Conservation (phyloP, 1,140 invertebrate genomes). For the Portunus trituberculatus region DNA sequence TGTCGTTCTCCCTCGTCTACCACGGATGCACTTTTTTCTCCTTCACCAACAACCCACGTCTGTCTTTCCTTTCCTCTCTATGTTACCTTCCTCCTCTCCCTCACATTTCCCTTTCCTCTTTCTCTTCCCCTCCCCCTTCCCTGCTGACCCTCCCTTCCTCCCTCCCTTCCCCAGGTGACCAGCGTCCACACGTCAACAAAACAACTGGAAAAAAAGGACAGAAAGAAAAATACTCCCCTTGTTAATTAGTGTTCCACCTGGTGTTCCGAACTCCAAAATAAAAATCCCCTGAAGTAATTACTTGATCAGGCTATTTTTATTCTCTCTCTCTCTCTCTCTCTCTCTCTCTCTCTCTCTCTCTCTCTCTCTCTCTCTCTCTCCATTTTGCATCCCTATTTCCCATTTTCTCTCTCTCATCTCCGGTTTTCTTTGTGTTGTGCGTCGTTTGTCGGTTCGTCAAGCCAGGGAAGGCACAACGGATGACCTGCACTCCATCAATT, state of each 20-base stretch:
- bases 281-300: background rate
- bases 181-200: conserved; percentile 8
- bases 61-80: background rate
- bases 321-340: conserved; percentile 20
- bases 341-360: conserved; percentile 20
- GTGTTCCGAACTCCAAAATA: background rate
- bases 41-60: background rate
- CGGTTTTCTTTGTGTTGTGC: background rate
- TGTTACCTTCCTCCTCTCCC: background rate
- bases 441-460: too few relatives aligned
- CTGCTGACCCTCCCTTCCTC: background rate
- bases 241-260: conserved; percentile 13
- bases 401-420: background rate
- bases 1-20: background rate
- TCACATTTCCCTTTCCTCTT: background rate
- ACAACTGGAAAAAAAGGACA: background rate
- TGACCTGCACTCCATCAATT: conserved; percentile 2
- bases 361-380: conserved; percentile 20
- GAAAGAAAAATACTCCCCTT: conserved; percentile 8
- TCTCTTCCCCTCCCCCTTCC: background rate
- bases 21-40: background rate
- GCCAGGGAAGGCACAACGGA: background rate
- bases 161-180: background rate
- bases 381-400: background rate
- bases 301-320: background rate